phyloP scores from a whole-genome alignment of 2,888 invertebrate genomes.

The Magallana nippona region DNA sequence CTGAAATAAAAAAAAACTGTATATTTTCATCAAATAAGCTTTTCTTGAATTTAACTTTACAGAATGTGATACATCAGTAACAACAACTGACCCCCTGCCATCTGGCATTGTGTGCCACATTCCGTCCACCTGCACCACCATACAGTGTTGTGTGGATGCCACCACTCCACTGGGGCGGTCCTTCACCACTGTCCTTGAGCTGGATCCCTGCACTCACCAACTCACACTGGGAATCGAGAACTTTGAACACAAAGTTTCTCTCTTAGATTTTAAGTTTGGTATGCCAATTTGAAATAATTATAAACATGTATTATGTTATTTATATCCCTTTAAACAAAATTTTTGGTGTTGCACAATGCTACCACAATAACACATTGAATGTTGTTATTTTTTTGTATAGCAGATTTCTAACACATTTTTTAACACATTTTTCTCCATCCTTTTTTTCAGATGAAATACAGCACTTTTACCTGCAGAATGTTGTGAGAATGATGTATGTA shows the following conservation, averaged over 20 bases:
- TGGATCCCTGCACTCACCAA: slow-evolving; percentile 41
- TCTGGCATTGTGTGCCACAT: slow-evolving; percentile 48
- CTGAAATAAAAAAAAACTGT: no score
- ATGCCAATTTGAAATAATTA: not conserved
- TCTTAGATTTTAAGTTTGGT: slow-evolving; percentile 46
- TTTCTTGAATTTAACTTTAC: not conserved
- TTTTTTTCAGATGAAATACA: slow-evolving; percentile 33
- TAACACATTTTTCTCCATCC: no score
- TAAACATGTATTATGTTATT: not conserved
- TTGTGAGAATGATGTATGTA: slow-evolving; percentile 44
- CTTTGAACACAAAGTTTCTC: slow-evolving; percentile 30
- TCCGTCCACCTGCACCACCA: slow-evolving; percentile 49
- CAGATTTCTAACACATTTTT: no score
- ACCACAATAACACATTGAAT: no score
- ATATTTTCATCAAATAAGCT: no score
- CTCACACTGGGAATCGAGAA: slow-evolving; percentile 43
- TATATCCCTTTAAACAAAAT: not conserved
- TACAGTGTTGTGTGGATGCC: slow-evolving; percentile 52
- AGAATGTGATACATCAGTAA: slow-evolving; percentile 38
- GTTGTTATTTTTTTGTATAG: no score
- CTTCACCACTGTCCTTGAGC: slow-evolving; percentile 28
- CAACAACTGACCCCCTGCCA: slow-evolving; percentile 43
- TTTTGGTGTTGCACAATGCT: no score
- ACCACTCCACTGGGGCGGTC: slow-evolving; percentile 13
- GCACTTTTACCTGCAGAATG: slow-evolving; percentile 43